Conservation (phyloP, 2,113 vertebrate species). For the Kryptolebias marmoratus region DNA sequence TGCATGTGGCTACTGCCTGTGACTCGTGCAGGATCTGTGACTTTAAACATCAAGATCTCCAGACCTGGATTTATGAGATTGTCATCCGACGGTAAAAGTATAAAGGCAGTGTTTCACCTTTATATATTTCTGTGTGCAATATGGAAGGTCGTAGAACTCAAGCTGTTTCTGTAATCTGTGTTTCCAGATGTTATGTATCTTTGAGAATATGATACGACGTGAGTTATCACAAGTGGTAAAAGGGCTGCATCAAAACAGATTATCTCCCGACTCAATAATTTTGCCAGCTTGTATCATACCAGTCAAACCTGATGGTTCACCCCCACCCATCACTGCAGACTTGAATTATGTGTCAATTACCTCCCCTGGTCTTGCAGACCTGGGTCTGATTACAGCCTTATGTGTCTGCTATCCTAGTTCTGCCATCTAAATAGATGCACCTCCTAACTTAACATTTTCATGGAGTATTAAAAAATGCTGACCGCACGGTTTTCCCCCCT, state of each 20-base stretch:
- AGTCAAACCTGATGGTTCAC: slow-evolving; percentile 42
- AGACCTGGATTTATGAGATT: slow-evolving; percentile 19
- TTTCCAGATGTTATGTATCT: slow-evolving; percentile 34
- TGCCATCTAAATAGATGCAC: slow-evolving; percentile 35
- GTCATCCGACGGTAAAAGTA: background rate
- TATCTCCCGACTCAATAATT: slow-evolving; percentile 54
- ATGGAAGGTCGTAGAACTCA: slow-evolving; percentile 5
- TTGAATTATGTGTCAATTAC: slow-evolving; percentile 52
- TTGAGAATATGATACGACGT: slow-evolving; percentile 18
- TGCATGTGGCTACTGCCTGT: slow-evolving; percentile 1
- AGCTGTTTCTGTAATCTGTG: slow-evolving; percentile 26
- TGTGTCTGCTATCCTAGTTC: slow-evolving; percentile 40
- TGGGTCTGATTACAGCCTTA: background rate
- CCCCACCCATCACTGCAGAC: slow-evolving; percentile 36
- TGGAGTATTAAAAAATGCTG: slow-evolving; percentile 67
- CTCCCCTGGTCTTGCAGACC: slow-evolving; percentile 2
- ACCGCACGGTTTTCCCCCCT: slow-evolving; percentile 42
- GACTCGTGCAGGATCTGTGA: background rate
- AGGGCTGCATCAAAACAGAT: slow-evolving; percentile 51
- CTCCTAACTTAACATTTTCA: slow-evolving; percentile 58
- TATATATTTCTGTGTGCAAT: slow-evolving; percentile 2
- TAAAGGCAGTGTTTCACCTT: slow-evolving; percentile 14
- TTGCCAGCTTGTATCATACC: slow-evolving; percentile 43
- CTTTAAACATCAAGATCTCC: slow-evolving; percentile 7
- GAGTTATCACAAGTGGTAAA: slow-evolving; percentile 52